Evolutionary conservation across 2,113 vertebrate genomes (phyloP).

Genomic region (Psittacus erithacus): DNA sequence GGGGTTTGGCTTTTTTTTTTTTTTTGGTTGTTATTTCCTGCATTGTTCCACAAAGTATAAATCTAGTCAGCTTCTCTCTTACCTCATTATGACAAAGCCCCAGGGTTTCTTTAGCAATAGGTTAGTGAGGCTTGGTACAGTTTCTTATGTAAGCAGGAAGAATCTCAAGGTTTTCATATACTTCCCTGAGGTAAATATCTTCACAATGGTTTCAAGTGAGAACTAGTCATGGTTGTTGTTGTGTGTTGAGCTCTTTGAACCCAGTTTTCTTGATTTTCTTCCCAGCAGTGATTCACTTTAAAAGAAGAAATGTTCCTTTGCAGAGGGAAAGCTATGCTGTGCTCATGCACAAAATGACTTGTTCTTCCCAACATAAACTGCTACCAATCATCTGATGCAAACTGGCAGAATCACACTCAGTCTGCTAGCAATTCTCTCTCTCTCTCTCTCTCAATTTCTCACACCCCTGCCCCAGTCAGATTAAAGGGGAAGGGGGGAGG

Average conservation of each 20-base stretch:
- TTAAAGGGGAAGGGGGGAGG: fast-evolving
- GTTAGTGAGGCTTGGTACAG: neutral
- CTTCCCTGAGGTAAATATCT: neutral
- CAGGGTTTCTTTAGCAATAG: neutral
- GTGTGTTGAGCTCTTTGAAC: neutral
- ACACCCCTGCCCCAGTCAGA: fast-evolving
- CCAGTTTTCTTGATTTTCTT: neutral
- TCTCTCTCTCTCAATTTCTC: too few species aligned
- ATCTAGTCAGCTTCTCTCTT: neutral
- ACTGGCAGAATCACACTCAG: neutral
- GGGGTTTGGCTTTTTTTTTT: neutral
- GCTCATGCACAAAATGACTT: neutral
- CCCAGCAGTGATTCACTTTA: neutral
- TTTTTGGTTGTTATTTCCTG: neutral
- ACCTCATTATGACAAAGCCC: neutral
- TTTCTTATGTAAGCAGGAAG: neutral
- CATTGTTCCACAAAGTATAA: neutral
- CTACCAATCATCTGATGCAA: neutral
- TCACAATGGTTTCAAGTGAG: neutral
- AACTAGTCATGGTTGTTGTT: neutral
- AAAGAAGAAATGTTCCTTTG: neutral
- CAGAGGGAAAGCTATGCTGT: neutral
- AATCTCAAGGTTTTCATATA: neutral
- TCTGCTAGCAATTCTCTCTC: neutral
- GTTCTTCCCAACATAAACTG: neutral